Evolutionary conservation across 1,140 invertebrate genomes (phyloP).

Genomic region (Dendroctonus ponderosae): DNA sequence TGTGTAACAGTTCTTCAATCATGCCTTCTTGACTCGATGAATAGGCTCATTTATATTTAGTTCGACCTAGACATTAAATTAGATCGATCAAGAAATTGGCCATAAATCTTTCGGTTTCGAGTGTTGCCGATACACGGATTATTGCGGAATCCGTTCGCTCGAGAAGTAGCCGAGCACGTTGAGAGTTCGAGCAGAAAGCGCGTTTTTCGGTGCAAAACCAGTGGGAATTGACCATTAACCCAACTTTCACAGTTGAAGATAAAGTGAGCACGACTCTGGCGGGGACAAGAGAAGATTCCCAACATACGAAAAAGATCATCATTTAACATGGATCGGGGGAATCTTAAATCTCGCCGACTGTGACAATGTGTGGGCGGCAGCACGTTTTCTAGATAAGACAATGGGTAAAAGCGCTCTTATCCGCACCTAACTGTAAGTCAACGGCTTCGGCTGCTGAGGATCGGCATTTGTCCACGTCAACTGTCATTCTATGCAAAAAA

Average conservation of each 20-base stretch:
- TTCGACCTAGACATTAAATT: conserved; percentile 36
- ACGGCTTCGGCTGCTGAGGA: too few species aligned
- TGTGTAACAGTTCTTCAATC: conserved; percentile 34
- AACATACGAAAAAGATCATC: conserved; percentile 25
- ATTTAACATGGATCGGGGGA: conserved; percentile 18
- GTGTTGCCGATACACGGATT: conserved; percentile 12
- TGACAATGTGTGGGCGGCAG: conserved; percentile 19
- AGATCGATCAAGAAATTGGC: conserved; percentile 30
- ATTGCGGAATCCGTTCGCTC: conserved; percentile 14
- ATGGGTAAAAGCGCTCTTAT: conserved; percentile 1
- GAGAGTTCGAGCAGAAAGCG: too few species aligned
- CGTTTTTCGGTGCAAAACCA: too few species aligned
- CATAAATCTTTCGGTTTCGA: conserved; percentile 22
- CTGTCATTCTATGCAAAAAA: too few species aligned
- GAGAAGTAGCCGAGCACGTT: too few species aligned
- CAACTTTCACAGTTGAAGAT: conserved; percentile 15
- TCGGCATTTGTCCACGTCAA: too few species aligned
- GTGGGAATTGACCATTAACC: too few species aligned
- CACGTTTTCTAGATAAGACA: conserved; percentile 18
- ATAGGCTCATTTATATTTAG: conserved; percentile 32
- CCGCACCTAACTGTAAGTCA: too few species aligned
- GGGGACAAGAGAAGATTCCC: conserved; percentile 26
- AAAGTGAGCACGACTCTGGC: conserved; percentile 15
- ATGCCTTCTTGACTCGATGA: conserved; percentile 33
- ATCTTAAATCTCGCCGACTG: conserved; percentile 16